A percentile compares a stretch with the other conserved stretches of the same genome.
These are phyloP conservation scores for Mus spretus DNA, from an alignment of 2,797 vertebrate species.

Conservation along the genomic window DNA sequence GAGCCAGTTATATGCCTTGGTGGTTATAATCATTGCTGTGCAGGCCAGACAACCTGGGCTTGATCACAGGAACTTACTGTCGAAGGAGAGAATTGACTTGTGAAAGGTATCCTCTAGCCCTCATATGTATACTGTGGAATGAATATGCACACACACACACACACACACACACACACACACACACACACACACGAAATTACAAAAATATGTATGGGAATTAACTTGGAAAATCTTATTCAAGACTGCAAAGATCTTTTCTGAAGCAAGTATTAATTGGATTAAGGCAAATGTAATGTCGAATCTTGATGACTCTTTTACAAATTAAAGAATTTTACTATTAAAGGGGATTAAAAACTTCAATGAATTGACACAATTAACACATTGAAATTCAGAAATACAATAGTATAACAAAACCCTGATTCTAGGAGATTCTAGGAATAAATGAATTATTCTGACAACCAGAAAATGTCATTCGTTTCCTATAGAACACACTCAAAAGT, in stretches of 20 bases:
- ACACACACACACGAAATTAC: background rate
- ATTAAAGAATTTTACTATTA: background rate
- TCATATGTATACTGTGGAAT: background rate
- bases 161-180: background rate
- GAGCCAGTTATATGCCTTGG: background rate
- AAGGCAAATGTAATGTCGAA: background rate
- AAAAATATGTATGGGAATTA: background rate
- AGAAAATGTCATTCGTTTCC: background rate
- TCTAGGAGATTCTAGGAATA: background rate
- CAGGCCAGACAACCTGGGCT: background rate
- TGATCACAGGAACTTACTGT: background rate
- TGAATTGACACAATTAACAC: background rate
- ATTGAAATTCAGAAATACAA: background rate
- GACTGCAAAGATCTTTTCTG: background rate
- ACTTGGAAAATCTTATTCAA: background rate
- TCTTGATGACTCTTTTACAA: background rate
- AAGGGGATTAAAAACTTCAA: background rate
- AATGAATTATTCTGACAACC: slow-evolving; percentile 2
- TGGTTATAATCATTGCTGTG: background rate
- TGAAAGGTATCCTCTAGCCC: background rate
- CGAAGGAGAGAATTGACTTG: background rate
- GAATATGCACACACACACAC: background rate
- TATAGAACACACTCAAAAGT: background rate
- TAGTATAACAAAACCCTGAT: background rate
- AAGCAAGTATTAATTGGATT: background rate